phyloP scores from a whole-genome alignment of 2,113 vertebrate species.

The Ptyas mucosa region DNA sequence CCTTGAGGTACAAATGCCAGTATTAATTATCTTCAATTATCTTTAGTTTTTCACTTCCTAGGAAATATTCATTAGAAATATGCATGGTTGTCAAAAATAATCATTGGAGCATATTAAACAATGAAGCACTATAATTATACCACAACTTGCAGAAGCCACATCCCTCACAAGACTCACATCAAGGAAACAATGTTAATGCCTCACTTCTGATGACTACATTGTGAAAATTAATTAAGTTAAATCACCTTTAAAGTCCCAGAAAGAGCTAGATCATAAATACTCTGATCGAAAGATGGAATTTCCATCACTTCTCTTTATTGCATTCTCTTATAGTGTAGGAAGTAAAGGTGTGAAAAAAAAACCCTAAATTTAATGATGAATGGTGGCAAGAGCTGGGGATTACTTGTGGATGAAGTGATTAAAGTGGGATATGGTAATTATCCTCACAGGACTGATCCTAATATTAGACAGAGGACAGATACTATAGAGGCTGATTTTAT shows the following conservation, averaged over 20 bases:
- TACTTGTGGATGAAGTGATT: background rate
- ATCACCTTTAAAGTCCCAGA: background rate
- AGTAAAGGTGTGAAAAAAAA: background rate
- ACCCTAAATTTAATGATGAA: background rate
- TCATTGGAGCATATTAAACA: conserved; percentile 8
- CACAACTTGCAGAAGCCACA: background rate
- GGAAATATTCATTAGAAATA: background rate
- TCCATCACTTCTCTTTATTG: background rate
- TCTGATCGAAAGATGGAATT: background rate
- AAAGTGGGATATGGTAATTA: background rate
- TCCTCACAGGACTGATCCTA: background rate
- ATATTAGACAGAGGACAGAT: background rate
- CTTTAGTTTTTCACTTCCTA: background rate
- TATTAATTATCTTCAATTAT: background rate
- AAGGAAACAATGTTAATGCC: background rate
- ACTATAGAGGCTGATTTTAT: background rate
- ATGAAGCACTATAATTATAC: conserved; percentile 5
- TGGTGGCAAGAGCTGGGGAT: background rate
- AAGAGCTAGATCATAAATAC: background rate
- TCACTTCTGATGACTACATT: background rate
- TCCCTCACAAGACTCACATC: background rate
- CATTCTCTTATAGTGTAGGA: background rate
- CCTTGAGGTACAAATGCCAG: background rate
- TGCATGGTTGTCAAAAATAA: background rate
- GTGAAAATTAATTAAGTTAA: background rate